A percentile compares a stretch with the other conserved stretches of the same genome.
phyloP scores from a whole-genome alignment of 2,888 invertebrate genomes.

The Torymus aiolomorphi region DNA sequence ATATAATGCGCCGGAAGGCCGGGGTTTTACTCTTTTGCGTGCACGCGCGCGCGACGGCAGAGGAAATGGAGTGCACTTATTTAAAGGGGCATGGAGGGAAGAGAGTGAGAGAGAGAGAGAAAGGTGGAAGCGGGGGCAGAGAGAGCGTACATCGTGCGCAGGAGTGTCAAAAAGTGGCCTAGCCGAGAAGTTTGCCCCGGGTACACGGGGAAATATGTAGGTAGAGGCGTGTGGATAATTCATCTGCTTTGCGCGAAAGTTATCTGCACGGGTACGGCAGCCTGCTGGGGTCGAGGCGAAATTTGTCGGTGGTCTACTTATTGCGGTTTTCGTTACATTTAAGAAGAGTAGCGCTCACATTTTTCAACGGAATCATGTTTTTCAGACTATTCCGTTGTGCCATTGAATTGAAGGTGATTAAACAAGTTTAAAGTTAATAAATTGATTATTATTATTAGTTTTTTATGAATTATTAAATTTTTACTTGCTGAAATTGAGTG shows the following conservation, averaged over 20 bases:
- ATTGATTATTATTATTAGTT: no score
- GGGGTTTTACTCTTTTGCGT: constrained; percentile 48
- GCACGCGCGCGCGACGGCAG: constrained; percentile 3
- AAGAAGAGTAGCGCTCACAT: not conserved
- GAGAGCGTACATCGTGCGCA: not conserved
- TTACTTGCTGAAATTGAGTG: no score
- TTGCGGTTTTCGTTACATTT: not conserved
- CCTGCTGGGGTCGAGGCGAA: not conserved
- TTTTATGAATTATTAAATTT: no score
- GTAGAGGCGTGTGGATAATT: constrained; percentile 16
- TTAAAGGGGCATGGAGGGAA: constrained; percentile 26
- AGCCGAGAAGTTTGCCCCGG: constrained; percentile 6
- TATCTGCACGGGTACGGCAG: not conserved
- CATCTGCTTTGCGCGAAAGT: constrained; percentile 11
- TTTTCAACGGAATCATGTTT: not conserved
- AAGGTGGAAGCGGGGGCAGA: not conserved
- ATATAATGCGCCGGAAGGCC: constrained; percentile 53
- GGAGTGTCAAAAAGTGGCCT: constrained; percentile 33
- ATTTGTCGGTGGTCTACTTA: not conserved
- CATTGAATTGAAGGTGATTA: no score
- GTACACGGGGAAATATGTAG: constrained; percentile 22
- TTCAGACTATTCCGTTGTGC: no score
- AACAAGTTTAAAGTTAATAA: no score
- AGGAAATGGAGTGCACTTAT: constrained; percentile 56
- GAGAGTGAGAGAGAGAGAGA: constrained; percentile 9